Evolutionary conservation across 2,797 vertebrate genomes (phyloP), one percentile per base, ranked within the genome.

Genomic region (Odontamblyopus rebecca): DNA sequence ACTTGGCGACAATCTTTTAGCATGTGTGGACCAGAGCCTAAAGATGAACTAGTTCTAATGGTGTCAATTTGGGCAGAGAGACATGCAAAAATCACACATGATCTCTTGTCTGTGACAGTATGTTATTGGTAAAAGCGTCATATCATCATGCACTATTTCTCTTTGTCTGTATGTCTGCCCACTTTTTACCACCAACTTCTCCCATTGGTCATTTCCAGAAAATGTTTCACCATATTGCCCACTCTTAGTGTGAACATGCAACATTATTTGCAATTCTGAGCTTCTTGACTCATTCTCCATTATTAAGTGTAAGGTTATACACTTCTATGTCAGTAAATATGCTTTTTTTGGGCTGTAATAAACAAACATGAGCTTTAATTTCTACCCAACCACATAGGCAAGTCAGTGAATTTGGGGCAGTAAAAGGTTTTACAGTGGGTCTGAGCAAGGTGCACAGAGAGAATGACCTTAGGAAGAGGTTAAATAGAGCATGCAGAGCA

Each of bases 391-490:
- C 23, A 54, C 7, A 59, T 27, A 2, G 26, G 13, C 23, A 29
- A 30, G 57, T 57, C n/a, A 12, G 11, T 44, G 41, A 15, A 44
- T 26, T 63, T 64, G n/a, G 41, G 30, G 61, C 66, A 70, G 5
- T 15, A 72, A 8, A 57, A n/a, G 23, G 11, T 60, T 32, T 32
- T 9, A 67, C 27, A 70, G 51, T 32, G 30, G 59, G 15, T 32
- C n/a, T 7, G n/a, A 51, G 38, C 68, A 82, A 81, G 75, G 72
- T 81, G 69, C 38, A 75, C 51, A 85, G 78, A 76, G 75, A 32
- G 81, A 68, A 78, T 51, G 59, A 77, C 57, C 26, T 30, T 71
- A 54, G 60, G 54, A 69, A 53, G 35, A 38, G 13, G n/a, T 71
- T 57, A 60, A 69, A 66, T 5, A 7, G 65, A 74, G 54, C 79